A percentile compares a stretch with the other conserved stretches of the same genome.
phyloP scores from a whole-genome alignment of 2,797 vertebrate genomes.

The Adrianichthys oophorus region DNA sequence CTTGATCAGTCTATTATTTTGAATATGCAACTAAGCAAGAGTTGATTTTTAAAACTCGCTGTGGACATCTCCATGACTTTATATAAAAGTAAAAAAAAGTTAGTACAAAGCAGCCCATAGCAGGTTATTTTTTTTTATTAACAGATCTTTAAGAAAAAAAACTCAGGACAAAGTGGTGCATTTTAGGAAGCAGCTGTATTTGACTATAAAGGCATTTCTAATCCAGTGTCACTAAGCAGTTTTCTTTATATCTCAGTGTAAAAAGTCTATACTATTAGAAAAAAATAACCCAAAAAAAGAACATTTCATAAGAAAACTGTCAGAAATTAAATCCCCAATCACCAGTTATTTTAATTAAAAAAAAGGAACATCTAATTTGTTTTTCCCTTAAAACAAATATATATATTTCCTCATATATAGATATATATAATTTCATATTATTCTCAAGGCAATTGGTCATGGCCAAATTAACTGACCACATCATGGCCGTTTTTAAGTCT shows the following conservation, averaged over 20 bases:
- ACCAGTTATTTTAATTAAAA: constrained; percentile 83
- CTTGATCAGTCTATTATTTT: no score
- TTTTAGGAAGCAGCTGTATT: constrained; percentile 84
- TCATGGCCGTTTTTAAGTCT: constrained; percentile 73
- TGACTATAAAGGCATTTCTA: constrained; percentile 82
- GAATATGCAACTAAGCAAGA: no score
- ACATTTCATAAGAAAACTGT: constrained; percentile 75
- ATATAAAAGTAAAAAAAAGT: background rate
- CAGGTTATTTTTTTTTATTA: constrained; percentile 6
- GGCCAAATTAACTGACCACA: constrained; percentile 75
- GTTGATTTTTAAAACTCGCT: no score
- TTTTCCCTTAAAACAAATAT: constrained; percentile 78
- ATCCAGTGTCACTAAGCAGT: constrained; percentile 84
- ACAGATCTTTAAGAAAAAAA: constrained; percentile 10
- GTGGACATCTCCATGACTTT: background rate
- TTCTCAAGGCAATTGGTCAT: constrained; percentile 83
- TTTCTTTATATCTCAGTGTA: constrained; percentile 84
- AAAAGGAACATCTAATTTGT: constrained; percentile 75
- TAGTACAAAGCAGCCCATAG: background rate
- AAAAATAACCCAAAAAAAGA: constrained; percentile 74
- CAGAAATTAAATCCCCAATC: constrained; percentile 74
- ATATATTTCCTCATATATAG: constrained; percentile 68
- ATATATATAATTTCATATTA: constrained; percentile 73
- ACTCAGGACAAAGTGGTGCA: constrained; percentile 66
- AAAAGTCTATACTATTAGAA: constrained; percentile 83